Evolutionary conservation across 2,888 invertebrate genomes (phyloP), one percentile per base, ranked within the genome.

Genomic region (Amorpha juglandis): DNA sequence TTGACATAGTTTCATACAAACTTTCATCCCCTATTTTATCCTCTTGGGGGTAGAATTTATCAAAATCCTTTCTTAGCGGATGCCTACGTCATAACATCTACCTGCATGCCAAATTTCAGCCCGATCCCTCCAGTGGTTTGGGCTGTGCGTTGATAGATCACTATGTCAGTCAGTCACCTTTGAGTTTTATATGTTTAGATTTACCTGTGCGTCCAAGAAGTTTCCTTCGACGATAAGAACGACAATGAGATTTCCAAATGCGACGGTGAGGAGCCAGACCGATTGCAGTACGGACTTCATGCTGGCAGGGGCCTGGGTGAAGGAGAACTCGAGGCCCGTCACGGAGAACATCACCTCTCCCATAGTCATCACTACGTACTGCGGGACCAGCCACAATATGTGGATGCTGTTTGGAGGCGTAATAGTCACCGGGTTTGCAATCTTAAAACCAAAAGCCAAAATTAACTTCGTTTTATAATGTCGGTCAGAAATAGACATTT

Each of bases 271-370:
- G 14, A 99, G 94, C 98, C 99, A 99, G 14, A 96, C 95, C 0
- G 99, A 98, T 86, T 97, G 97, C 63, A 99, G 88, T 0, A 99
- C 96, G 0, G 99, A 98, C 88, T 99, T 99, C 99, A 99, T 99
- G 71, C 96, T 96, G 6, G 94, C 84, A 0, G 99, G 98, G 0
- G 99, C 98, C 94, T 98, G 98, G 0, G 98, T 97, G 88, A 98
- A 99, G 0, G 99, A 97, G 89, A 99, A 99, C 83, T 98, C 97
- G 27, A 99, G 92, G 0, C 99, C 99, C 0, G 99, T 99, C 35
- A 99, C 97, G 0, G 98, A 98, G 87, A 99, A 98, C 96, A 99
- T 97, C 52, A 99, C 97, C 89, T 99, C 99, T 0, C 96, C 99
- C 78, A 97, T 95, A 0, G 99, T 98, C 78, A 99, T 97, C 16